A percentile compares a stretch with the other conserved stretches of the same genome.
Evolutionary conservation across 2,113 vertebrate species (phyloP).

Genomic region (Probosciger aterrimus): DNA sequence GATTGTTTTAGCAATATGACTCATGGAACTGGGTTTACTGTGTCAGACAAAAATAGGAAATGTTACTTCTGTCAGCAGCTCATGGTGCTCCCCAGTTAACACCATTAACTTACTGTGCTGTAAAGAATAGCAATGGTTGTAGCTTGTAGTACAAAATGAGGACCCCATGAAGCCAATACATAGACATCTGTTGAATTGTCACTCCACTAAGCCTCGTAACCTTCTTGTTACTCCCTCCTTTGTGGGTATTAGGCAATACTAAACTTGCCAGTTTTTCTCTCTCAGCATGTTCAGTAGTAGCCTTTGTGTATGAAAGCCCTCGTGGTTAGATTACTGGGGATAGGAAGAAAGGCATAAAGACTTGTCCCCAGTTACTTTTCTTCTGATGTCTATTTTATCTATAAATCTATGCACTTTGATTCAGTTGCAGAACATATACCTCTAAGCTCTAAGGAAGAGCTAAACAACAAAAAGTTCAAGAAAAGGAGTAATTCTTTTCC

Average conservation of each 20-base stretch:
- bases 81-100: background rate
- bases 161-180: background rate
- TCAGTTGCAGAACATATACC: background rate
- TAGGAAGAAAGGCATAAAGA: background rate
- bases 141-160: background rate
- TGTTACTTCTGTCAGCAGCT: background rate
- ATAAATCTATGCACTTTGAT: background rate
- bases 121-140: background rate
- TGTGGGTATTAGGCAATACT: background rate
- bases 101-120: background rate
- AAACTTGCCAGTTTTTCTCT: background rate
- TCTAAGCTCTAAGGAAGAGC: background rate
- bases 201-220: background rate
- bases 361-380: background rate
- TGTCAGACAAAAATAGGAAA: background rate
- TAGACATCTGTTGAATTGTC: background rate
- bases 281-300: background rate
- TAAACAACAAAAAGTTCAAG: background rate
- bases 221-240: background rate
- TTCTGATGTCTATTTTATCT: background rate
- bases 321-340: background rate
- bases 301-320: background rate
- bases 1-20: background rate
- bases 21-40: background rate
- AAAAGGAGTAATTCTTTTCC: background rate